These are phyloP conservation scores for Hypselothyrea guttata DNA, from an alignment of 2,888 invertebrate genomes.

Conservation along the genomic window DNA sequence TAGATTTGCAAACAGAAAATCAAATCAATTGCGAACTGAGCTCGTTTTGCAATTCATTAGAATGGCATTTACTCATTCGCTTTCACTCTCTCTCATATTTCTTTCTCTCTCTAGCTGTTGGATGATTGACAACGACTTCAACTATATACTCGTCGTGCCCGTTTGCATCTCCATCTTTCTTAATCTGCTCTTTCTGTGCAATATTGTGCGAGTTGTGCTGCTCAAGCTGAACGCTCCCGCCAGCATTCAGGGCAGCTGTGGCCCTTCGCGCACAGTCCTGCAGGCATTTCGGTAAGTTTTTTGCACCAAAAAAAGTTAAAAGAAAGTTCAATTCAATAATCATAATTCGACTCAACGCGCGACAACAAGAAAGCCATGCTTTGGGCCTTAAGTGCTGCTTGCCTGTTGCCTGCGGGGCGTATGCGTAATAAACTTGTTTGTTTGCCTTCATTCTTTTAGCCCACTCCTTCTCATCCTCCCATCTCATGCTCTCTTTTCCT, in stretches of 20 bases:
- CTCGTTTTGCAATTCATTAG: slow-evolving; percentile 52
- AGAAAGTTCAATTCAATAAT: slow-evolving; percentile 54
- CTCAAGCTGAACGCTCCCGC: slow-evolving; percentile 89
- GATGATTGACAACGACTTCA: slow-evolving; percentile 89
- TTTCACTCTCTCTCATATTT: neutral
- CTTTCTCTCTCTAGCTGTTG: slow-evolving; percentile 85
- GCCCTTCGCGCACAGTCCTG: slow-evolving; percentile 88
- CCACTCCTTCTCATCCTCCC: slow-evolving; percentile 6
- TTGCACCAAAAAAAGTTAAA: slow-evolving; percentile 12
- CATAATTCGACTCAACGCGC: slow-evolving; percentile 27
- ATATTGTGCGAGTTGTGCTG: slow-evolving; percentile 93
- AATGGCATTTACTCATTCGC: slow-evolving; percentile 19
- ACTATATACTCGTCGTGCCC: slow-evolving; percentile 89
- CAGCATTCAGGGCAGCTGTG: slow-evolving; percentile 85
- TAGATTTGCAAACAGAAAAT: slow-evolving; percentile 42
- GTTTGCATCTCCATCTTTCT: slow-evolving; percentile 91
- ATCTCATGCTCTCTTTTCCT: neutral
- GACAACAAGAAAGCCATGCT: neutral
- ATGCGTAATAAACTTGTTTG: slow-evolving; percentile 62
- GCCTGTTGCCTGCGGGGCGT: slow-evolving; percentile 46
- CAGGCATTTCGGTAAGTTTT: slow-evolving; percentile 88
- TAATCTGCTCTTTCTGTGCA: slow-evolving; percentile 93
- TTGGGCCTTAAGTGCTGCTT: slow-evolving; percentile 15
- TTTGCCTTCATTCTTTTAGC: slow-evolving; percentile 11
- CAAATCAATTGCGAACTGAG: slow-evolving; percentile 39